Evolutionary conservation across 2,797 vertebrate species (phyloP), one percentile per base, ranked within the genome.

Genomic region (Cuniculus paca): DNA sequence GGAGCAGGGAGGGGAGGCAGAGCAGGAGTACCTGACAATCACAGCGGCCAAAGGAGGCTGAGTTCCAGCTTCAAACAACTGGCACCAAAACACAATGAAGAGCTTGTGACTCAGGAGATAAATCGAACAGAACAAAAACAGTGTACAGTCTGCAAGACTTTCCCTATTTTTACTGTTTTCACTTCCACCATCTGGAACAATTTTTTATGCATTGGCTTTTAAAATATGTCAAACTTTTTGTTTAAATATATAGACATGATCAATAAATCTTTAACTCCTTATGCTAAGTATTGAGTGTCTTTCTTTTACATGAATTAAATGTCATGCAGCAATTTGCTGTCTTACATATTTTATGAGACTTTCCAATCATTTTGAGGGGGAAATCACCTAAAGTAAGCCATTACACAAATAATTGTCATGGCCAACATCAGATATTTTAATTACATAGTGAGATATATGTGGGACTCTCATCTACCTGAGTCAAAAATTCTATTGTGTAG

Each of bases 221-320:
- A 84, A 88, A 58, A 48, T 81, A 3, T 14, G 74, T 54, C 42
- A 93, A 65, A 61, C 68, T 54, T 79, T 48, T 88, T 11, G 28
- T 75, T 88, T 17, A 31, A 36, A 42, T 75, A n/a, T n/a, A 22
- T 2, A 68, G 22, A 65, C 52, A 88, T 19, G 50, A 92, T 36
- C 24, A 60, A n/a, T 80, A 75, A 95, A 63, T 77, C 34, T 88
- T 14, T n/a, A 45, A 91, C 0, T 58, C 9, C 31, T 16, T 74
- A 34, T 16, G 75, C 16, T 75, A 83, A n/a, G 84, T 17, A 88
- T 2, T 24, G 8, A 31, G 4, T 42, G 8, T 0, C 12, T 88
- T 6, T 93, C 26, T 91, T 65, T 74, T 12, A 39, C 54, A 36
- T 50, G 48, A 94, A 85, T 52, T 83, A 82, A 95, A 72, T 56